Conservation (phyloP, 2,888 invertebrate species). For the Xylocampa areola region DNA sequence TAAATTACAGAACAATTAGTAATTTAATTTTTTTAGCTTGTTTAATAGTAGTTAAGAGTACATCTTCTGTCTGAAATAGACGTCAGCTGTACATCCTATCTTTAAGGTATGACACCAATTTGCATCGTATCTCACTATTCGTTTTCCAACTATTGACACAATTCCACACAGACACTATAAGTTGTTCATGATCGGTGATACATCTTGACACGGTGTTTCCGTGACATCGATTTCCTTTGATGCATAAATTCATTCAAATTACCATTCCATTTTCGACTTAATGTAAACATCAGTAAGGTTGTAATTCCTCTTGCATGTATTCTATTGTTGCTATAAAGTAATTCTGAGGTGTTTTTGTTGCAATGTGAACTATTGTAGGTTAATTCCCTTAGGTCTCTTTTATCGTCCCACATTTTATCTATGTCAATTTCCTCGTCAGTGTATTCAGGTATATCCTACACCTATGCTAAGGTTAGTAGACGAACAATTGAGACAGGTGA, state of each 20-base stretch:
- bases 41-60: too few relatives aligned
- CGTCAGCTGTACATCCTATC: too few relatives aligned
- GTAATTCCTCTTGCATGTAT: constrained; percentile 6
- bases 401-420: constrained; percentile 51
- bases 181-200: constrained; percentile 45
- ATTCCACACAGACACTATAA: constrained; percentile 28
- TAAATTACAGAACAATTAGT: too few relatives aligned
- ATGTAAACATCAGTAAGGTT: neutral
- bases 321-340: constrained; percentile 44
- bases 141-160: constrained; percentile 46
- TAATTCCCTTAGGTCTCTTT: constrained; percentile 55
- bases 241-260: constrained; percentile 35
- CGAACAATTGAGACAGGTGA: constrained; percentile 32
- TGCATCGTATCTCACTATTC: constrained; percentile 14
- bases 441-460: constrained; percentile 41
- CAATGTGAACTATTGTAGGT: constrained; percentile 56
- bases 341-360: constrained; percentile 57
- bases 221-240: constrained; percentile 57
- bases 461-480: constrained; percentile 16
- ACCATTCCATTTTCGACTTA: constrained; percentile 25
- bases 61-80: too few relatives aligned
- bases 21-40: too few relatives aligned
- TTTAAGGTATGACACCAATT: constrained; percentile 8
- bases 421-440: constrained; percentile 55
- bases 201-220: constrained; percentile 48